Conservation (phyloP, 2,113 vertebrate species). For the Chitala chitala region DNA sequence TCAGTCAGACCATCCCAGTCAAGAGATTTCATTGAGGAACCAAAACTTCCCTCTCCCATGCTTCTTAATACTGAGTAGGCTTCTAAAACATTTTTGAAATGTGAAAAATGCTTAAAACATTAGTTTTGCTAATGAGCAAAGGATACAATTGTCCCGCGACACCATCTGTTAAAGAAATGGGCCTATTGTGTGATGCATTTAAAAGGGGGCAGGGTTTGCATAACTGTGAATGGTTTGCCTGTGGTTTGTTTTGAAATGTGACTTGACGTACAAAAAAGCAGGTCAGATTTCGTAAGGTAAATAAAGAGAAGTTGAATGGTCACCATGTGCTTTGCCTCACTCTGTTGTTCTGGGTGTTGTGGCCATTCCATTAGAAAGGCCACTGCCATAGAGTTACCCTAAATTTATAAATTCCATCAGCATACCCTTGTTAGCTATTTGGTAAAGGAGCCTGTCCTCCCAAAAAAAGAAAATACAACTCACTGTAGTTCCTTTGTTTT, state of each 20-base stretch:
- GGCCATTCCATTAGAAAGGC: background rate
- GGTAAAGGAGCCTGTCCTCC: background rate
- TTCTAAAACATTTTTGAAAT: constrained; percentile 29
- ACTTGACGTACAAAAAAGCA: background rate
- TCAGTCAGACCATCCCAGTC: background rate
- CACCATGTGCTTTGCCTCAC: background rate
- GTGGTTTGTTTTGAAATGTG: constrained; percentile 29
- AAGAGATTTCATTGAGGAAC: background rate
- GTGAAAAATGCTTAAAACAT: constrained; percentile 24
- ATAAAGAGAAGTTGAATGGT: constrained; percentile 2
- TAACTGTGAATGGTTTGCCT: constrained; percentile 21
- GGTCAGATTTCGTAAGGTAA: constrained; percentile 18
- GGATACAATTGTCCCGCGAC: background rate
- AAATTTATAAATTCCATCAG: background rate
- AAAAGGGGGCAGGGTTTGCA: background rate
- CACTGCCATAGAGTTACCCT: background rate
- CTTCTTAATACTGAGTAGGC: constrained; percentile 15
- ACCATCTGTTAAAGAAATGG: background rate
- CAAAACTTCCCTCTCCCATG: background rate
- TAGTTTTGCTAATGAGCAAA: constrained; percentile 21
- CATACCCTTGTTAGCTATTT: background rate
- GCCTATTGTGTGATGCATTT: constrained; percentile 20
- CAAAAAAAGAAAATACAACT: background rate
- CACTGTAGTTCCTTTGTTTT: background rate
- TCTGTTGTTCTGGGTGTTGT: background rate